These are phyloP conservation scores for Ailuropoda melanoleuca DNA, from an alignment of 2,113 vertebrate genomes.

Conservation along the genomic window DNA sequence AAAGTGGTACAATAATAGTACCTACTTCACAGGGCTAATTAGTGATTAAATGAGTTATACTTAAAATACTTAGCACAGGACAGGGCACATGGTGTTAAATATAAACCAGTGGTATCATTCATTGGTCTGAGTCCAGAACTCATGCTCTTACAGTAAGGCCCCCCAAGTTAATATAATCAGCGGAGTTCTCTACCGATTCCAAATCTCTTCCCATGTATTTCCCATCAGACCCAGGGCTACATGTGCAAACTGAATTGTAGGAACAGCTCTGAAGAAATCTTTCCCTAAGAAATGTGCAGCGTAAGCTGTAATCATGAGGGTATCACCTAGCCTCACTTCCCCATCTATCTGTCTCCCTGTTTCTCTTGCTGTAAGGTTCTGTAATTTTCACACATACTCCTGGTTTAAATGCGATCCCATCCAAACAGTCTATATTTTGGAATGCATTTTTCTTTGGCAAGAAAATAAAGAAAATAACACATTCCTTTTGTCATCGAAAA, in stretches of 20 bases:
- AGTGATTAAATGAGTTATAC: not conserved
- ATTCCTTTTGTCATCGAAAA: slow-evolving; percentile 63
- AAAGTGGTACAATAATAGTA: not conserved
- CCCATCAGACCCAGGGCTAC: not conserved
- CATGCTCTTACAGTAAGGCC: not conserved
- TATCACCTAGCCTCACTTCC: not conserved
- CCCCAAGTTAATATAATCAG: not conserved
- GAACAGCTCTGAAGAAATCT: not conserved
- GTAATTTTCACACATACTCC: slow-evolving; percentile 55
- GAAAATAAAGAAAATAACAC: slow-evolving; percentile 73
- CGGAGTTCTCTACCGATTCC: not conserved
- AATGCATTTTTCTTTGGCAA: slow-evolving; percentile 65
- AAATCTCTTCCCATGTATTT: not conserved
- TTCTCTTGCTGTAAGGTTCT: slow-evolving; percentile 20
- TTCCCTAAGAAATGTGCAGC: not conserved
- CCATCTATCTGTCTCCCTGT: slow-evolving; percentile 45
- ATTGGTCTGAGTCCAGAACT: not conserved
- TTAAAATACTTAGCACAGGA: not conserved
- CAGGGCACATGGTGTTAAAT: not conserved
- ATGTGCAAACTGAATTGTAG: not conserved
- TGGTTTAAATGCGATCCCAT: slow-evolving; percentile 51
- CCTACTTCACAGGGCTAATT: not conserved
- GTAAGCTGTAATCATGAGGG: not conserved
- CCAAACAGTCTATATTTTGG: slow-evolving; percentile 52
- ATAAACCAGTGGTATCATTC: not conserved